Percentiles rank a stretch among this genome's conserved stretches.
Conservation (phyloP, 1,140 invertebrate genomes). For the Cydia amplana region DNA sequence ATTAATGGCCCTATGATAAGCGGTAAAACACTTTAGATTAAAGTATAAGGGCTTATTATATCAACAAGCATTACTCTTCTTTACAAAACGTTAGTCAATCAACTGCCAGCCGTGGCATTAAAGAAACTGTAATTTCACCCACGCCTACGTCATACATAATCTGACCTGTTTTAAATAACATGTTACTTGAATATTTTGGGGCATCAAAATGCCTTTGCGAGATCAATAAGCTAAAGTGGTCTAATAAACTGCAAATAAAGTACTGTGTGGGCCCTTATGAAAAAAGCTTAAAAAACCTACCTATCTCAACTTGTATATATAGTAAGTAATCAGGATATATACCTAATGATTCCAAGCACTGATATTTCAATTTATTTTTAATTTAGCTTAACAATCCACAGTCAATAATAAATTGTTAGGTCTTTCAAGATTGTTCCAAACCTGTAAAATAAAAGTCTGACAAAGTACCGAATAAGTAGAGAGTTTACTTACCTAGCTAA, state of each 20-base stretch:
- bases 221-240: not conserved
- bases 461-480: too few relatives aligned
- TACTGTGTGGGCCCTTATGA: too few relatives aligned
- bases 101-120: constrained; percentile 40
- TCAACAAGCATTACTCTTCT: constrained; percentile 50
- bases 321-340: not conserved
- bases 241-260: too few relatives aligned
- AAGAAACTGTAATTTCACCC: constrained; percentile 19
- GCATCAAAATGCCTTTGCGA: not conserved
- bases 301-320: not conserved
- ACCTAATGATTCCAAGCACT: not conserved
- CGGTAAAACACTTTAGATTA: constrained; percentile 72
- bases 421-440: too few relatives aligned
- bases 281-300: too few relatives aligned
- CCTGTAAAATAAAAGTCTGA: not conserved
- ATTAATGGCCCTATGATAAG: constrained; percentile 71
- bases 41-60: constrained; percentile 62
- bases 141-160: constrained; percentile 1
- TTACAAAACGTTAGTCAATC: constrained; percentile 56
- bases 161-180: constrained; percentile 7
- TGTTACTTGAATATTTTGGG: not conserved
- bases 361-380: not conserved
- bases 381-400: too few relatives aligned
- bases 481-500: not conserved
- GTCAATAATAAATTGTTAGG: too few relatives aligned